Evolutionary conservation across 2,797 vertebrate species (phyloP).

Genomic region (Lutjanus argentimaculatus): DNA sequence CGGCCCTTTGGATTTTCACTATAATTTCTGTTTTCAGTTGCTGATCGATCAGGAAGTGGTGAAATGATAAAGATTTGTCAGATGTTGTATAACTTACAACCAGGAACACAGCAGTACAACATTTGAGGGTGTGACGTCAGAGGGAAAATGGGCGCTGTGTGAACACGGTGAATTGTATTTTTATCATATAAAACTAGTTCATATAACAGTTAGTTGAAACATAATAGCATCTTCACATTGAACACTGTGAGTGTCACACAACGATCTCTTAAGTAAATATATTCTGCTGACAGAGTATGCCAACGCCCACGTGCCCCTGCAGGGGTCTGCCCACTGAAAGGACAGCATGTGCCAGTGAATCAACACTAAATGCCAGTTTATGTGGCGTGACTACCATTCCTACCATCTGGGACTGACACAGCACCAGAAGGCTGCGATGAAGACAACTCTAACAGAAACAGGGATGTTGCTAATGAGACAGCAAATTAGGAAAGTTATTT

Average conservation of each 20-base stretch:
- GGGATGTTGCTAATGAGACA: conserved; percentile 75
- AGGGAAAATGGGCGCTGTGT: no score
- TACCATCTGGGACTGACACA: conserved; percentile 79
- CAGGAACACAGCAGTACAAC: no score
- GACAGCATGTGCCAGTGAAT: conserved; percentile 70
- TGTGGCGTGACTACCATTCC: conserved; percentile 73
- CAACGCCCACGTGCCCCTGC: conserved; percentile 36
- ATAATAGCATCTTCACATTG: not conserved
- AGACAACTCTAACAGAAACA: conserved; percentile 68
- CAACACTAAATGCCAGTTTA: conserved; percentile 76
- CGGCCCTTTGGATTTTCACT: no score
- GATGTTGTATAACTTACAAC: no score
- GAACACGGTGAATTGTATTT: no score
- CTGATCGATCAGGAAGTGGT: no score
- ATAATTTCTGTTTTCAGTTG: no score
- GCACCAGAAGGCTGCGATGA: conserved; percentile 74
- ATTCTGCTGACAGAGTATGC: conserved; percentile 33
- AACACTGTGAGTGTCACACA: not conserved
- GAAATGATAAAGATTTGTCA: no score
- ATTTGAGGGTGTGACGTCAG: no score
- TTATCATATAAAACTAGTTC: not conserved
- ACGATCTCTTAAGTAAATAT: conserved; percentile 2
- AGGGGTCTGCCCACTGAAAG: conserved; percentile 59
- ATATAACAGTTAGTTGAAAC: conserved; percentile 2
- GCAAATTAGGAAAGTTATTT: conserved; percentile 80